Conservation (phyloP, 2,888 invertebrate species). For the Biston betularia region DNA sequence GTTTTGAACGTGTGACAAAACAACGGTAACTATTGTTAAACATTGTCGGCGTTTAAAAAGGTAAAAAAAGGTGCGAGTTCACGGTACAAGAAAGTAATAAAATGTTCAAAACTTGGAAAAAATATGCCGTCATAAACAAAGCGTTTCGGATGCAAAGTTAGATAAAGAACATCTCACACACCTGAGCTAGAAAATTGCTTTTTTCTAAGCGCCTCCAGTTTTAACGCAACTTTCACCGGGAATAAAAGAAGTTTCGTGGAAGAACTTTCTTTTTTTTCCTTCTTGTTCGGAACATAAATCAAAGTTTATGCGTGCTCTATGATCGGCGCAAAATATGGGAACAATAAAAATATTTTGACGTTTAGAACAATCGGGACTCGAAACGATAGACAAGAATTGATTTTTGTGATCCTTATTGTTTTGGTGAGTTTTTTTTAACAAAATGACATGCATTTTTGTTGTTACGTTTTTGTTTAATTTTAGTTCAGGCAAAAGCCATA, state of each 20-base stretch:
- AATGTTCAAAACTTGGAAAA: slow-evolving; percentile 84
- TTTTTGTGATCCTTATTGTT: slow-evolving; percentile 58
- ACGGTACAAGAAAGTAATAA: slow-evolving; percentile 79
- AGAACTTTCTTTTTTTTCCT: slow-evolving; percentile 78
- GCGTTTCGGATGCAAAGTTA: slow-evolving; percentile 85
- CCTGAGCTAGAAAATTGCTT: slow-evolving; percentile 87
- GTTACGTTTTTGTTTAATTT: slow-evolving; percentile 32
- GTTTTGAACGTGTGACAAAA: slow-evolving; percentile 67
- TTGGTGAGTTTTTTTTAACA: slow-evolving; percentile 37
- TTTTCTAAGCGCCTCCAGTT: slow-evolving; percentile 85
- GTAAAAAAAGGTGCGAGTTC: slow-evolving; percentile 68
- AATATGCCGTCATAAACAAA: slow-evolving; percentile 84
- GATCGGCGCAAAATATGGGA: slow-evolving; percentile 74
- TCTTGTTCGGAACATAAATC: slow-evolving; percentile 73
- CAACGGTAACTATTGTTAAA: slow-evolving; percentile 65
- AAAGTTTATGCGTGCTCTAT: slow-evolving; percentile 68
- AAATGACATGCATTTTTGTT: slow-evolving; percentile 8
- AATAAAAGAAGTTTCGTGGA: slow-evolving; percentile 84
- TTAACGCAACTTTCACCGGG: slow-evolving; percentile 84
- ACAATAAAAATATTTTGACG: slow-evolving; percentile 83
- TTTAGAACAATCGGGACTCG: slow-evolving; percentile 53
- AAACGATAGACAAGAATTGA: slow-evolving; percentile 5
- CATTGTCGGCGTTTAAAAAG: slow-evolving; percentile 68
- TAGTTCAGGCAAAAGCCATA: slow-evolving; percentile 50
- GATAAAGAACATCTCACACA: slow-evolving; percentile 87